Conservation (phyloP, 2,888 invertebrate species). For the Pseudococcus viburni region DNA sequence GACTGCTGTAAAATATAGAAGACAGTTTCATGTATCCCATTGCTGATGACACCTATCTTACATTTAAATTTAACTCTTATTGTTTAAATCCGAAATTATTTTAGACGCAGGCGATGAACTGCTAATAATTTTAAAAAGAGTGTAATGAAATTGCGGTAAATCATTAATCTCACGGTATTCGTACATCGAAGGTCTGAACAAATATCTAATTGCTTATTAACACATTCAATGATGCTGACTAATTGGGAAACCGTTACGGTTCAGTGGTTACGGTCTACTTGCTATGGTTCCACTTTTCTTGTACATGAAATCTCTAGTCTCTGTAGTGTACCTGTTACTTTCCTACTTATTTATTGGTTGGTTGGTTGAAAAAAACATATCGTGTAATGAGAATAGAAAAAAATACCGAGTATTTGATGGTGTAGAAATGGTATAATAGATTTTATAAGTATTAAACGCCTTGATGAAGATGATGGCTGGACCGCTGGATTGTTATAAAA, state of each 20-base stretch:
- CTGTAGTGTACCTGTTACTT: not conserved
- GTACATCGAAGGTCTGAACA: not conserved
- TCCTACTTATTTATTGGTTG: not conserved
- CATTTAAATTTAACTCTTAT: no score
- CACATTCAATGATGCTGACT: slow-evolving; percentile 1
- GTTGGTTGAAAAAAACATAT: not conserved
- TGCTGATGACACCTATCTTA: no score
- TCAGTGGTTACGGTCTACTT: slow-evolving; percentile 37
- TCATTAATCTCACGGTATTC: no score
- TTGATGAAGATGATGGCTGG: not conserved
- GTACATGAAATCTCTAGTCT: not conserved
- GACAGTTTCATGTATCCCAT: no score
- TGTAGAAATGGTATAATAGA: not conserved
- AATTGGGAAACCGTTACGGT: slow-evolving; percentile 28
- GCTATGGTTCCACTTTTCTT: not conserved
- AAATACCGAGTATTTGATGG: not conserved
- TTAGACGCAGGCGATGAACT: no score
- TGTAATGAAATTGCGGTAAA: no score
- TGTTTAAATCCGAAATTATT: no score
- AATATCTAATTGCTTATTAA: slow-evolving; percentile 21
- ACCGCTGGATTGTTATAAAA: not conserved
- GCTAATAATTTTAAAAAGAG: no score
- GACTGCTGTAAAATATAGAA: no score
- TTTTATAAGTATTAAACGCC: not conserved
- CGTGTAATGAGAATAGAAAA: not conserved